Percentiles rank a stretch among this genome's conserved stretches.
Evolutionary conservation across 2,888 invertebrate genomes (phyloP).

Genomic region (Ochropacha duplaris): DNA sequence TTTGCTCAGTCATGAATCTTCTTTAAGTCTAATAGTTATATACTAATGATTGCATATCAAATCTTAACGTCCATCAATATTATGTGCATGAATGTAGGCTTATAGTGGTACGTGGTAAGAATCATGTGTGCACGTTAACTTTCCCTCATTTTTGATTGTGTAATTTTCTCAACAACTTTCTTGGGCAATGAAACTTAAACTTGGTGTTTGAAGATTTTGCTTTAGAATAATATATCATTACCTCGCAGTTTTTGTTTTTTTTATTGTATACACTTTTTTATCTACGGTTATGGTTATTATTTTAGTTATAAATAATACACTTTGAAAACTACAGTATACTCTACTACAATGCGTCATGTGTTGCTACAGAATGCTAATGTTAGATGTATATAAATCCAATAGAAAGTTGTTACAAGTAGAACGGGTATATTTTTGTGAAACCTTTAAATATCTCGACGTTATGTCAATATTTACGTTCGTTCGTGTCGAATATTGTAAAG

Average conservation of each 20-base stretch:
- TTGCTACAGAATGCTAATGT: background rate
- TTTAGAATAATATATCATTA: too few relatives aligned
- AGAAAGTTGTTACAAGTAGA: background rate
- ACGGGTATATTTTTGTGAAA: background rate
- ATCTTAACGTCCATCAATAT: background rate
- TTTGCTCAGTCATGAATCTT: background rate
- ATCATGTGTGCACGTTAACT: background rate
- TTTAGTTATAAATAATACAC: too few relatives aligned
- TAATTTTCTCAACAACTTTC: conserved; percentile 6
- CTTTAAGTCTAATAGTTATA: background rate
- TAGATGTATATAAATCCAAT: background rate
- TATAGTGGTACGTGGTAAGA: background rate
- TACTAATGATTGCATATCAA: background rate
- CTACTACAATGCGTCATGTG: background rate
- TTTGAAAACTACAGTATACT: too few relatives aligned
- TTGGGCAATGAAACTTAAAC: conserved; percentile 6
- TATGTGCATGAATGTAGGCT: background rate
- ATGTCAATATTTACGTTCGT: background rate
- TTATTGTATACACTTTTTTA: too few relatives aligned
- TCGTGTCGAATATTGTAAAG: too few relatives aligned
- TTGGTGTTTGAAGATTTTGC: background rate
- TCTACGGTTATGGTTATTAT: too few relatives aligned
- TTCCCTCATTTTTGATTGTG: conserved; percentile 6
- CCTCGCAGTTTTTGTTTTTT: too few relatives aligned
- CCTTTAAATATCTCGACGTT: background rate